phyloP scores from a whole-genome alignment of 2,888 invertebrate genomes.

The Napeogenes sylphis region DNA sequence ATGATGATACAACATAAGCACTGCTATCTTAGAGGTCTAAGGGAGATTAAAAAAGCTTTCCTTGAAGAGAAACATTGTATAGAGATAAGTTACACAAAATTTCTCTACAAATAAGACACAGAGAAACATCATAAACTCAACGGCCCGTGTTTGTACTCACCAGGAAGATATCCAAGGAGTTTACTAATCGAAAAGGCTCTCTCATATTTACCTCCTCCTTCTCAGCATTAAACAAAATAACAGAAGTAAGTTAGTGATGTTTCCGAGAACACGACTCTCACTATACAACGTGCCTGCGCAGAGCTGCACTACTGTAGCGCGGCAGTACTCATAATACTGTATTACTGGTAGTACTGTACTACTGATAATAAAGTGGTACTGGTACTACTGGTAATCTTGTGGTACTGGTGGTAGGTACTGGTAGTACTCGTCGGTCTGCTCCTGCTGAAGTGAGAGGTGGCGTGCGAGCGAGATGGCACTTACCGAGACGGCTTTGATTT shows the following conservation, averaged over 20 bases:
- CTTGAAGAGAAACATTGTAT: no score
- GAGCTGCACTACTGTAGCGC: no score
- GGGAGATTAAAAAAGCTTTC: no score
- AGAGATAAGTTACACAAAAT: conserved; percentile 2
- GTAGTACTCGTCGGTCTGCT: conserved; percentile 40
- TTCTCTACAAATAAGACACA: conserved; percentile 31
- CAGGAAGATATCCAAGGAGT: conserved; percentile 55
- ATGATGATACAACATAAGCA: no score
- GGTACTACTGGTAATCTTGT: no score
- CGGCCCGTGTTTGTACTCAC: conserved; percentile 52
- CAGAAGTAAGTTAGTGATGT: conserved; percentile 72
- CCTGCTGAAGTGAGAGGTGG: conserved; percentile 41
- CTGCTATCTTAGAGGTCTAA: no score
- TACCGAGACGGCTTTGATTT: conserved; percentile 93
- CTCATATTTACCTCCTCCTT: conserved; percentile 74
- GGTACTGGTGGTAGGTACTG: no score
- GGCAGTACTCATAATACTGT: no score
- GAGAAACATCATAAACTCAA: conserved; percentile 62
- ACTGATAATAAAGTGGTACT: no score
- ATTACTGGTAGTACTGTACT: no score
- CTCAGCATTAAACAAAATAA: conserved; percentile 70
- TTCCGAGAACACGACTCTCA: conserved; percentile 44
- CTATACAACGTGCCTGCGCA: conserved; percentile 29
- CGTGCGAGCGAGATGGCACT: conserved; percentile 48
- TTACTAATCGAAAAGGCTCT: conserved; percentile 56